Evolutionary conservation across 2,888 invertebrate species (phyloP).

Genomic region (Athalia rosae): DNA sequence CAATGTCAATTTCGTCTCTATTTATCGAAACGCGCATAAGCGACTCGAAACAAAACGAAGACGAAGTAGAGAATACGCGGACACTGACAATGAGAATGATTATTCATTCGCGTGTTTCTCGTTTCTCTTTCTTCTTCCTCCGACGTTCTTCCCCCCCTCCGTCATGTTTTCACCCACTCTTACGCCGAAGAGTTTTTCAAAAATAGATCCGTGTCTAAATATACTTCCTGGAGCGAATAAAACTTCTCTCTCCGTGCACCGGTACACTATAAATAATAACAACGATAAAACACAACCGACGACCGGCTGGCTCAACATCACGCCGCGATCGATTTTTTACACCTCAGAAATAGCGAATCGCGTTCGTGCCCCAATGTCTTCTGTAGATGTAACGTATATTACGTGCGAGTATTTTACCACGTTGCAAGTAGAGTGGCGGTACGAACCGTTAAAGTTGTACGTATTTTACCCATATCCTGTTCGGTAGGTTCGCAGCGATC

Average conservation of each 20-base stretch:
- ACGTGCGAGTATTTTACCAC: too few species aligned
- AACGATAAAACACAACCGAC: not conserved
- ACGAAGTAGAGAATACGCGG: too few species aligned
- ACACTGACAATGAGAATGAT: too few species aligned
- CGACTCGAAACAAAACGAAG: too few species aligned
- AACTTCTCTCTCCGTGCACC: not conserved
- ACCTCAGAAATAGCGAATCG: not conserved
- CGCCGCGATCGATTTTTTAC: not conserved
- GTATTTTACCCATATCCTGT: slow-evolving; percentile 15
- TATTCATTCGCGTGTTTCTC: too few species aligned
- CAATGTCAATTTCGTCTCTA: not conserved
- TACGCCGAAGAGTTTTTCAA: slow-evolving; percentile 8
- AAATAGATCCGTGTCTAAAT: slow-evolving; percentile 36
- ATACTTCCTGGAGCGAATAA: slow-evolving; percentile 26
- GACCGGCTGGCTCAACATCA: slow-evolving; percentile 25
- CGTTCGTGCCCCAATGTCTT: too few species aligned
- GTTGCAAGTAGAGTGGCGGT: not conserved
- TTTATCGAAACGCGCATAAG: too few species aligned
- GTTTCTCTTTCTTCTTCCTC: too few species aligned
- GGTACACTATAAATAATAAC: not conserved
- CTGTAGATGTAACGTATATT: too few species aligned
- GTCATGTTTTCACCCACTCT: too few species aligned
- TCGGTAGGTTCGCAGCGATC: not conserved
- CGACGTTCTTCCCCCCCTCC: too few species aligned
- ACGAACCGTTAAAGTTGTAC: slow-evolving; percentile 34